Evolutionary conservation across 2,797 vertebrate genomes (phyloP), one percentile per base, ranked within the genome.

Genomic region (Psittacula derbiana): DNA sequence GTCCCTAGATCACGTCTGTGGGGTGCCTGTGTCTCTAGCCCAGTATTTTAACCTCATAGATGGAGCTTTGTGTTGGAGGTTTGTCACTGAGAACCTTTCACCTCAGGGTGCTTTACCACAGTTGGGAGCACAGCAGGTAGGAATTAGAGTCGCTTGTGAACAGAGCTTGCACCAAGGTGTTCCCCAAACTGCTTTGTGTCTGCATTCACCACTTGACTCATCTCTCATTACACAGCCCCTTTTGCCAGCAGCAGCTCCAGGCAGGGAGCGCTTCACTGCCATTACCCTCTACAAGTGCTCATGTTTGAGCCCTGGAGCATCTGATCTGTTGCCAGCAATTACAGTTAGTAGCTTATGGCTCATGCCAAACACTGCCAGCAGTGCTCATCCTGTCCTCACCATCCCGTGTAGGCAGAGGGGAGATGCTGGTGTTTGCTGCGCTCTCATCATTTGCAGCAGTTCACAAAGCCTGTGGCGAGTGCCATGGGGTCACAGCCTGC

Each of bases 201-300:
- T 53, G 10, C 3, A 1, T 33, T 58, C 28, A 13, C 30, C 16
- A 7, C 23, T 33, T 47, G 52, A 55, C 53, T 90, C 64, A 18
- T 44, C 60, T 58, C 30, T 90, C 52, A 52, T 16, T 38, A 6
- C 0, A 0, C 7, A 33, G 65, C 67, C 0, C 1, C 40, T 28
- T 5, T 13, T 30, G 53, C 44, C 44, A 62, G 38, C 36, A 50
- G 71, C 50, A 33, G 50, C 88, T 78, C 57, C 15, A 13, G 70
- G 38, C 1, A 1, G 52, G 13, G 18, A 65, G 67, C 0, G 1
- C 31, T 70, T 74, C 1, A 2, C 24, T 71, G 50, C 49, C 1
- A 1, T 57, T 43, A 16, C 53, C 50, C 50, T 75, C 72, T 24
- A 27, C 14, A 7, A 28, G 58, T 7, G 60, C 52, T 86, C 1